Evolutionary conservation across 1,140 invertebrate species (phyloP).

Genomic region (Hycleus phaleratus): DNA sequence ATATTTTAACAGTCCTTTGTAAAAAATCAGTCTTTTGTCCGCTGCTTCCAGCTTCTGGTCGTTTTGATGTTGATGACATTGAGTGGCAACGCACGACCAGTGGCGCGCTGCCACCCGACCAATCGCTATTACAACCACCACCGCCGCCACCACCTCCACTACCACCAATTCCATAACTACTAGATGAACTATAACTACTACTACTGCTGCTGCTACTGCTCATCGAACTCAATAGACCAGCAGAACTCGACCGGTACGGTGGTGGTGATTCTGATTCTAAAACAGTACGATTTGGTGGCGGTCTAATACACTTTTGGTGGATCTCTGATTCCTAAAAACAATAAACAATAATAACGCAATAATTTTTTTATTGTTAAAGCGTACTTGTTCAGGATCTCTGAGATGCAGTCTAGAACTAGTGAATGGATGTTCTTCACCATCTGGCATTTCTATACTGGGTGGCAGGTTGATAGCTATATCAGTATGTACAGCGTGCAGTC

Average conservation of each 20-base stretch:
- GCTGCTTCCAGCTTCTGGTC: slow-evolving; percentile 16
- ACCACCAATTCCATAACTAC: neutral
- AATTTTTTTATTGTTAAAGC: neutral
- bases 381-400: slow-evolving; percentile 55
- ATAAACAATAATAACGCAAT: neutral
- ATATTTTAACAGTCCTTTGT: slow-evolving; percentile 42
- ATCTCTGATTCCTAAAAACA: slow-evolving; percentile 55
- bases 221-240: slow-evolving; percentile 38
- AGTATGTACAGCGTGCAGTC: slow-evolving; percentile 51
- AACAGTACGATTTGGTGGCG: slow-evolving; percentile 64
- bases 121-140: slow-evolving; percentile 12
- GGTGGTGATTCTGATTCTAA: slow-evolving; percentile 60
- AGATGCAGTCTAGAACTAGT: slow-evolving; percentile 53
- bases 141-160: slow-evolving; percentile 7
- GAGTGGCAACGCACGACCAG: slow-evolving; percentile 39
- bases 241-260: slow-evolving; percentile 54
- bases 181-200: slow-evolving; percentile 15
- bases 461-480: slow-evolving; percentile 59
- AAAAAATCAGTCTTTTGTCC: slow-evolving; percentile 43
- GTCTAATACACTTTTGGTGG: slow-evolving; percentile 59
- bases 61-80: slow-evolving; percentile 32
- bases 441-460: slow-evolving; percentile 58
- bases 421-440: slow-evolving; percentile 63
- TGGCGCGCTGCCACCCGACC: slow-evolving; percentile 26
- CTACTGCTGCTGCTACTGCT: slow-evolving; percentile 23